Conservation (phyloP, 1,140 invertebrate genomes). For the Coptotermes formosanus region DNA sequence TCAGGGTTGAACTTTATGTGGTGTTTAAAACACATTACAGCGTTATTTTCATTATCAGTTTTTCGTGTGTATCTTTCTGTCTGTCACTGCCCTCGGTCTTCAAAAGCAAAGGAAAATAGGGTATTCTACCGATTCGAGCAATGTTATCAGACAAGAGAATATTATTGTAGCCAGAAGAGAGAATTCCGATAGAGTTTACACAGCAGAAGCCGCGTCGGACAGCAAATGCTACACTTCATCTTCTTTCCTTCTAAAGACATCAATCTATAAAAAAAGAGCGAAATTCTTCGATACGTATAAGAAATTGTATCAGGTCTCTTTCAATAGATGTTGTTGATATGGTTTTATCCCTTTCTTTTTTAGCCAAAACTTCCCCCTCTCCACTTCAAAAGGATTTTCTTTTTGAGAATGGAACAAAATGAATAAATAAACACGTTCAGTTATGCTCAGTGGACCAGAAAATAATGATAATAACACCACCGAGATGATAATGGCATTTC, state of each 20-base stretch:
- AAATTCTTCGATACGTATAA: neutral
- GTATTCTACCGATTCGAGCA: neutral
- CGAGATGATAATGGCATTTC: neutral
- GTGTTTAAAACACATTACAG: neutral
- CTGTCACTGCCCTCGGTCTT: neutral
- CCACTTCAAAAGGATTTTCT: neutral
- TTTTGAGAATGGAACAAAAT: neutral
- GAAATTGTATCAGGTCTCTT: neutral
- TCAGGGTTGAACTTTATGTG: too few species aligned
- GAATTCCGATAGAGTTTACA: neutral
- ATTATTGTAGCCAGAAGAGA: neutral
- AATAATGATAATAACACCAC: slow-evolving; percentile 10
- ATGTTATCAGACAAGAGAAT: neutral
- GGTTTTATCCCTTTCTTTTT: neutral
- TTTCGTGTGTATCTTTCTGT: neutral
- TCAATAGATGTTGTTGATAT: neutral
- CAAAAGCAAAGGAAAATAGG: neutral
- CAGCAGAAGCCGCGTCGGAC: neutral
- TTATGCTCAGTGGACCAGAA: neutral
- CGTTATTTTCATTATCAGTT: neutral
- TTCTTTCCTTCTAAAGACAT: neutral
- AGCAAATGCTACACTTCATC: neutral
- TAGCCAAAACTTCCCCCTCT: neutral
- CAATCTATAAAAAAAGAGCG: neutral
- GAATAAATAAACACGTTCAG: neutral